These are phyloP conservation scores for Ceraclea dissimilis DNA, from an alignment of 2,888 invertebrate species.

Conservation along the genomic window DNA sequence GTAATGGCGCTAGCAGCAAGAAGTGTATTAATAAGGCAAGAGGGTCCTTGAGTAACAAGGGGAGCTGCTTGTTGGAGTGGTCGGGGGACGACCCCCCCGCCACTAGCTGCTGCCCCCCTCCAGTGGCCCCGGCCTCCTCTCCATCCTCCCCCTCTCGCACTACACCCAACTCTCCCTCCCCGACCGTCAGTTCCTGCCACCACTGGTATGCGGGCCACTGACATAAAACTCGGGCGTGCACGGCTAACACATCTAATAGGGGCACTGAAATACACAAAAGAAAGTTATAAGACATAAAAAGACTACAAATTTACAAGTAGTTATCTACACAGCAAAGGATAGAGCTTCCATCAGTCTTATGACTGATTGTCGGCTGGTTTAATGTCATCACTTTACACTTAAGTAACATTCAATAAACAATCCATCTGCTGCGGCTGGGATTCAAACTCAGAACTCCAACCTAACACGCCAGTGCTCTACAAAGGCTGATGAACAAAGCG, in stretches of 20 bases:
- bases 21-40: conserved; percentile 80
- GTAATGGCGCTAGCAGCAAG: conserved; percentile 74
- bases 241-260: conserved; percentile 77
- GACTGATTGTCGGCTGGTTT: too few species aligned
- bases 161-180: conserved; percentile 77
- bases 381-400: too few species aligned
- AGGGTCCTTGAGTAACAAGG: conserved; percentile 81
- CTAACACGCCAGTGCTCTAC: too few species aligned
- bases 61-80: conserved; percentile 48
- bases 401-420: too few species aligned
- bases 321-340: too few species aligned
- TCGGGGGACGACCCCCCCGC: not conserved
- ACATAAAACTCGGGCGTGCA: conserved; percentile 68
- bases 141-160: conserved; percentile 58
- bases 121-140: not conserved
- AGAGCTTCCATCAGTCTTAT: too few species aligned
- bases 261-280: conserved; percentile 53
- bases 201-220: conserved; percentile 37
- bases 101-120: conserved; percentile 4
- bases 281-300: not conserved
- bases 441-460: too few species aligned
- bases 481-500: too few species aligned
- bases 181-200: conserved; percentile 30
- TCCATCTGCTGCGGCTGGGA: too few species aligned
- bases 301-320: too few species aligned